phyloP scores from a whole-genome alignment of 2,888 invertebrate genomes.

The Endotricha flammealis region DNA sequence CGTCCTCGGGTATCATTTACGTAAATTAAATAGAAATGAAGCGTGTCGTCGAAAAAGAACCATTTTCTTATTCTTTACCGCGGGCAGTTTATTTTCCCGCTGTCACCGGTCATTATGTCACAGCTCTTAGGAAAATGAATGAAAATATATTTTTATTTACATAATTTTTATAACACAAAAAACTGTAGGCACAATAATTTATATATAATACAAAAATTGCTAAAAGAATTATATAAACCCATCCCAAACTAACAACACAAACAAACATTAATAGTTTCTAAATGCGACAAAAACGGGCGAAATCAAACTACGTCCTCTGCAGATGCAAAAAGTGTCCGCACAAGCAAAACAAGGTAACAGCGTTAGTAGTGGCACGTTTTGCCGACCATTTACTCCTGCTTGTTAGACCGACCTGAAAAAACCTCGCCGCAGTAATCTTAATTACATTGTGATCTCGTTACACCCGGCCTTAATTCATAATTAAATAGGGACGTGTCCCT shows the following conservation, averaged over 20 bases:
- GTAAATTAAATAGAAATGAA: conserved; percentile 51
- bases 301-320: background rate
- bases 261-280: background rate
- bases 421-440: conserved; percentile 72
- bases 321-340: background rate
- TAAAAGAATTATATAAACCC: background rate
- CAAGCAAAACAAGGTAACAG: conserved; percentile 38
- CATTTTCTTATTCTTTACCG: conserved; percentile 49
- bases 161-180: background rate
- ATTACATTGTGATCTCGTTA: conserved; percentile 77
- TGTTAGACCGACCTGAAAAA: conserved; percentile 56
- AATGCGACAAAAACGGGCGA: background rate
- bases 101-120: conserved; percentile 60
- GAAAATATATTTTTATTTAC: conserved; percentile 20
- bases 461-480: conserved; percentile 73
- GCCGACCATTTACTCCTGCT: conserved; percentile 60
- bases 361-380: conserved; percentile 48
- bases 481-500: conserved; percentile 72
- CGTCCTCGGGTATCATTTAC: conserved; percentile 38
- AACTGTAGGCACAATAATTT: background rate
- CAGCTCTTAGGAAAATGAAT: conserved; percentile 29
- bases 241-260: background rate
- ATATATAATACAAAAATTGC: background rate
- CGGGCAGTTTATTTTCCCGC: conserved; percentile 50
- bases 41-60: conserved; percentile 41